Base-by-base conservation (phyloP, 1,140 invertebrate species). In the Tetraneura akinire region DNA sequence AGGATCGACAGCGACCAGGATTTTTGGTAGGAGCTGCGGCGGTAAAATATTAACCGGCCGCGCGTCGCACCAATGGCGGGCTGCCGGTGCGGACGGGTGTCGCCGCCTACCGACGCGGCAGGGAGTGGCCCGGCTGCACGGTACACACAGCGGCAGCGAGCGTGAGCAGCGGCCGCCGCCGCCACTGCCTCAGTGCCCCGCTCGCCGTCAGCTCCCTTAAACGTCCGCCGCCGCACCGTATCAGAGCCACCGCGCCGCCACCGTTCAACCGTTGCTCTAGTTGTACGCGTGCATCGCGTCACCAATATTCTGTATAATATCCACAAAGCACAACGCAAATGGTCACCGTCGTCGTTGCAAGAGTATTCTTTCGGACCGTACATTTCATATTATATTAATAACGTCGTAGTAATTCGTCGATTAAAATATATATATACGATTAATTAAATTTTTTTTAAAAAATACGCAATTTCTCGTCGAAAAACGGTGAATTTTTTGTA, bases 61-160 rank as follows among this genome's bases (percentile, higher is more conserved):
- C 68, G n/a, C 64, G 71, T 14, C 55, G 32, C 73, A 60, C 53
- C 73, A 60, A 60, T 78, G 53, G 53, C 73, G 32, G 71, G 18
- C 29, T 57, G 42, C 71, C 26, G 51, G 51, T 26, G 49, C 47
- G 29, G 53, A 60, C 73, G 53, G 73, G 53, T 78, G 55, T 60
- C 73, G 73, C 73, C 55, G 53, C 73, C 73, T 60, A 60, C 53
- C 73, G 37, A 16, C 78, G 37, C 66, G 23, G 26, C 76, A 85
- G 91, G 23, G 90, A 92, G 83, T 91, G 90, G 70, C 90, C 90
- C 3, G 86, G 85, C 0, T 85, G 84, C 64, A 32, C 62, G n/a
- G n/a, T 32, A 66, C 62, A 21, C 32, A 29, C 62, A n/a, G 55
- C 55, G 55, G 55, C 55, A 23, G 84, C 85, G 4, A 37, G 85